Conservation (phyloP, 2,797 vertebrate species). For the Cryptoprocta ferox region DNA sequence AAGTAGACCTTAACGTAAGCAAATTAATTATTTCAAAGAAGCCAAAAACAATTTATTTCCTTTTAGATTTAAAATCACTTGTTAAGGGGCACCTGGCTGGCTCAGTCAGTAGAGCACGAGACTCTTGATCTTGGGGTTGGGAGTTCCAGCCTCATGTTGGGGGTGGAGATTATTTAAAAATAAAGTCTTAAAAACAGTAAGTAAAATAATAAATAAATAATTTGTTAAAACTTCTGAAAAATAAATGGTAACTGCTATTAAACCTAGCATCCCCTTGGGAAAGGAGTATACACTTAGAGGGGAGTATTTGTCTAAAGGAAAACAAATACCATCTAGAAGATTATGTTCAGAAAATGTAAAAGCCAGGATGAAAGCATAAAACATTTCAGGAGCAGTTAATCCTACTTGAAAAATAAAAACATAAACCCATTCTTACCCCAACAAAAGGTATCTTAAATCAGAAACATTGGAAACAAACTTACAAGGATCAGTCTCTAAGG, state of each 20-base stretch:
- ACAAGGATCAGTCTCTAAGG: not conserved
- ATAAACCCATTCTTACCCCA: not conserved
- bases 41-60: not conserved
- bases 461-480: slow-evolving; percentile 38
- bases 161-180: not conserved
- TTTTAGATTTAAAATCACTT: slow-evolving; percentile 39
- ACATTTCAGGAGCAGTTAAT: not conserved
- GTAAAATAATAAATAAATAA: slow-evolving; percentile 17
- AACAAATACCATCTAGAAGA: not conserved
- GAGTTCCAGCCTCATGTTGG: not conserved
- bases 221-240: slow-evolving; percentile 50
- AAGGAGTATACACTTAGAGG: not conserved
- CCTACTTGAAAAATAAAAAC: slow-evolving; percentile 14
- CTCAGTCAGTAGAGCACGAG: not conserved
- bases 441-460: not conserved
- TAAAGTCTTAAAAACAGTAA: not conserved
- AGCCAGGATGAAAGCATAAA: not conserved
- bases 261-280: not conserved
- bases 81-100: not conserved
- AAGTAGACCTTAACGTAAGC: not conserved
- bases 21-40: slow-evolving; percentile 46
- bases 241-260: not conserved
- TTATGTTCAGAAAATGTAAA: not conserved
- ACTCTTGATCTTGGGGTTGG: not conserved
- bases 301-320: not conserved